Base-by-base conservation (phyloP, 2,797 vertebrate species). In the Anomalospiza imberbis region DNA sequence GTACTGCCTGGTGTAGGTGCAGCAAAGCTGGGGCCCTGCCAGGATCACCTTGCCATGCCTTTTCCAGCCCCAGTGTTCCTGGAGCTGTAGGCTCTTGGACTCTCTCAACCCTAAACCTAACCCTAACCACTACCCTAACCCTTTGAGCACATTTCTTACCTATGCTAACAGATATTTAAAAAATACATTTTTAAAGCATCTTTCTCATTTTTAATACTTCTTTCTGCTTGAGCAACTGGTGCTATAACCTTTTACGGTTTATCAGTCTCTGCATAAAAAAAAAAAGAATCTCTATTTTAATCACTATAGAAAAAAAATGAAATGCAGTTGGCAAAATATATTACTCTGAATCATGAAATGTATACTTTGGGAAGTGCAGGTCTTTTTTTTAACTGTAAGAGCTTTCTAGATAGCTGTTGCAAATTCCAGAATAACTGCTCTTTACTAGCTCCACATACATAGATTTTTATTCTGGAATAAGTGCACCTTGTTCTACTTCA, bases 351-450 rank as follows among this genome's bases (percentile, higher is more conserved):
- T 92, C 74, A 81, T 81, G 47, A 78, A 63, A 75, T 38, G 58
- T 13, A 61, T 54, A 31, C 58, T 91, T 91, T 61, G 42, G 72
- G 83, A 83, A 77, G 38, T 60, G 45, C 45, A 82, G 11, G 29
- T 91, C 84, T 90, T 90, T 91, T 72, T 76, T 63, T 80, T 77
- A 47, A 63, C 48, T 66, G 42, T 54, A 57, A 94, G 24, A 93
- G 38, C 81, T 89, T 92, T 87, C 87, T 89, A 78, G 92, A 71
- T 28, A 84, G 74, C 62, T 94, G 84, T 47, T 74, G 50, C 73
- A 81, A 81, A 84, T 81, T 78, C 54, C 34, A 89, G 17, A 96
- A 68, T 92, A 89, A 87, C 74, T 87, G 62, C 25, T 92, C 62
- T 75, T 81, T 50, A 72, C 73, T 91, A 79, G 62, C 68, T 90